Percentiles rank a stretch among this genome's conserved stretches.
These are phyloP conservation scores for Buceros bicornis DNA, from an alignment of 2,797 vertebrate species.

Conservation along the genomic window DNA sequence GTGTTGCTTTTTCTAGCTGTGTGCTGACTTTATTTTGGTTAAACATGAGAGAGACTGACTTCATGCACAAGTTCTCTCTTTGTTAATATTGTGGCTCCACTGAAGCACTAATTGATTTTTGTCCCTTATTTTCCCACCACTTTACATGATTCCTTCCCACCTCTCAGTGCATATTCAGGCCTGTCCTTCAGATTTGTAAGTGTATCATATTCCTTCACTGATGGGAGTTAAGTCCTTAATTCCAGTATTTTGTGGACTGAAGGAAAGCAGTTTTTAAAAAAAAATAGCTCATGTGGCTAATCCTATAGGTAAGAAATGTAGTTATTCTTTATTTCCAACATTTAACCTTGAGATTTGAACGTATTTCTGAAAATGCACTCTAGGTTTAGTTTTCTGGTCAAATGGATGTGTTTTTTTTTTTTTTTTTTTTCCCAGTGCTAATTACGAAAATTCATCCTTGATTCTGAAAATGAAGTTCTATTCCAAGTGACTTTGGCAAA, in stretches of 20 bases:
- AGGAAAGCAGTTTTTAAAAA: neutral
- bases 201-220: neutral
- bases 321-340: neutral
- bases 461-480: neutral
- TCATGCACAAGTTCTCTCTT: neutral
- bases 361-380: neutral
- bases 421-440: neutral
- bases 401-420: neutral
- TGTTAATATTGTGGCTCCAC: neutral
- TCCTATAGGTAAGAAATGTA: neutral
- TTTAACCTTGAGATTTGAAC: neutral
- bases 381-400: neutral
- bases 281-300: neutral
- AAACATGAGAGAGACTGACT: neutral
- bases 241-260: neutral
- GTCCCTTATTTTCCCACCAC: neutral
- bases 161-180: neutral
- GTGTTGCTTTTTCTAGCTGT: neutral
- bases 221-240: neutral
- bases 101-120: neutral
- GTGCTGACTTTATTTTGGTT: neutral
- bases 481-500: neutral
- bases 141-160: neutral
- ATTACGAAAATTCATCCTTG: neutral
- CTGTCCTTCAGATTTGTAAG: neutral